A percentile compares a stretch with the other conserved stretches of the same genome.
These are phyloP conservation scores for Latrodectus elegans DNA, from an alignment of 2,888 invertebrate genomes.

Conservation along the genomic window DNA sequence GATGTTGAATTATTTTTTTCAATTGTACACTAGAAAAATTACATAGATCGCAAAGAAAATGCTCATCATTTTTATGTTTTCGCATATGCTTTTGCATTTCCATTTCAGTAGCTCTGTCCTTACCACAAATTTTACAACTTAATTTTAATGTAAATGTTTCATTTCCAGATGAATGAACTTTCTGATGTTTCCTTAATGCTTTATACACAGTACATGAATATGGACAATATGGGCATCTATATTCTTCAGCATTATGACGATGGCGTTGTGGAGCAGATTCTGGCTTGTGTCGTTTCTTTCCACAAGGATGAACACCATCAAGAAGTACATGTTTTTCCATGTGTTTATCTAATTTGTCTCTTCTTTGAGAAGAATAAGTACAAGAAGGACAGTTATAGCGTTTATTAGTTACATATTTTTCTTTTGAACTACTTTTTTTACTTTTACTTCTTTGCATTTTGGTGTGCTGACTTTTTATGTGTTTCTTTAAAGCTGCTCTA, in stretches of 20 bases:
- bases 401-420: conserved; percentile 66
- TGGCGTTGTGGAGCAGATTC: conserved; percentile 76
- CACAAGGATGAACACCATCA: conserved; percentile 76
- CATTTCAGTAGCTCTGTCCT: conserved; percentile 78
- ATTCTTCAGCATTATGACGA: conserved; percentile 77
- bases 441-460: conserved; percentile 52
- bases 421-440: conserved; percentile 44
- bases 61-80: conserved; percentile 77
- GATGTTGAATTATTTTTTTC: conserved; percentile 79
- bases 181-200: conserved; percentile 78
- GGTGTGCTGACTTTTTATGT: conserved; percentile 75
- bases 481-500: conserved; percentile 76
- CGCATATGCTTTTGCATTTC: conserved; percentile 78
- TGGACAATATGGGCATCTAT: conserved; percentile 78
- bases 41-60: conserved; percentile 79
- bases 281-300: conserved; percentile 75
- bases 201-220: conserved; percentile 79
- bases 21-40: conserved; percentile 79
- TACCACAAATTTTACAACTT: conserved; percentile 79
- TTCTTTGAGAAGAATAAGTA: conserved; percentile 74
- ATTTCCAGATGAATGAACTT: conserved; percentile 76
- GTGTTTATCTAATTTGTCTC: conserved; percentile 77
- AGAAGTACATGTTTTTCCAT: conserved; percentile 75
- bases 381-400: conserved; percentile 74
- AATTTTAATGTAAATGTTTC: conserved; percentile 60